Evolutionary conservation across 2,113 vertebrate species (phyloP).

Genomic region (Larimichthys polyactis): DNA sequence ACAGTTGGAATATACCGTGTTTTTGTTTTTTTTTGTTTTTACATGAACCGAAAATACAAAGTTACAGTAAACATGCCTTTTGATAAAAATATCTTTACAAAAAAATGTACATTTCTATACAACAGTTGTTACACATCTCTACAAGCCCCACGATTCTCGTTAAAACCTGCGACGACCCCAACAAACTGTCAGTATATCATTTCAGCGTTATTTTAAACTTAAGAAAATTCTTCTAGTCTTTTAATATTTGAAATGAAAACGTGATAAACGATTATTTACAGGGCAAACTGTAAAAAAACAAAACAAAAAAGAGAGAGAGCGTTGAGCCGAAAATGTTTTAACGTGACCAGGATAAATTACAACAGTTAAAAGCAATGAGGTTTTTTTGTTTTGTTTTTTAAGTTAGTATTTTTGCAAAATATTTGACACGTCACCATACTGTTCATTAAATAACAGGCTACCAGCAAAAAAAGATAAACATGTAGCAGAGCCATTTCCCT

Average conservation of each 20-base stretch:
- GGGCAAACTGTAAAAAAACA: slow-evolving; percentile 21
- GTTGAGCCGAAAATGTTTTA: slow-evolving; percentile 39
- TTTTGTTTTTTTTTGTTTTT: slow-evolving; percentile 19
- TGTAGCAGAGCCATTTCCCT: slow-evolving; percentile 67
- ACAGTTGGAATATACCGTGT: slow-evolving; percentile 70
- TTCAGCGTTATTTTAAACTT: slow-evolving; percentile 26
- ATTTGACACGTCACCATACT: slow-evolving; percentile 73
- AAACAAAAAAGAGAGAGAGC: background rate
- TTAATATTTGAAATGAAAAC: slow-evolving; percentile 52
- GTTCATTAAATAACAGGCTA: slow-evolving; percentile 68
- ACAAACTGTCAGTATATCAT: slow-evolving; percentile 64
- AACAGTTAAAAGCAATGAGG: slow-evolving; percentile 65
- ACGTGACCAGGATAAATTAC: slow-evolving; percentile 60
- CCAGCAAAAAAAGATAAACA: slow-evolving; percentile 66
- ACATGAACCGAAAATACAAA: slow-evolving; percentile 82
- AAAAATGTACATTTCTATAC: slow-evolving; percentile 87
- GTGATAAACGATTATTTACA: slow-evolving; percentile 61
- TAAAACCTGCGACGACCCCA: slow-evolving; percentile 58
- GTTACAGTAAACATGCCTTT: slow-evolving; percentile 85
- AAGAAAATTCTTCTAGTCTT: slow-evolving; percentile 24
- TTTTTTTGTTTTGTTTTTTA: background rate
- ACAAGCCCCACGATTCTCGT: slow-evolving; percentile 41
- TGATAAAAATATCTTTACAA: slow-evolving; percentile 88
- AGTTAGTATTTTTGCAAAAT: slow-evolving; percentile 49
- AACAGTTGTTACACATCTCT: slow-evolving; percentile 71